Percentiles rank a stretch among this genome's conserved stretches.
phyloP scores from a whole-genome alignment of 2,113 vertebrate genomes.

The Sander lucioperca region DNA sequence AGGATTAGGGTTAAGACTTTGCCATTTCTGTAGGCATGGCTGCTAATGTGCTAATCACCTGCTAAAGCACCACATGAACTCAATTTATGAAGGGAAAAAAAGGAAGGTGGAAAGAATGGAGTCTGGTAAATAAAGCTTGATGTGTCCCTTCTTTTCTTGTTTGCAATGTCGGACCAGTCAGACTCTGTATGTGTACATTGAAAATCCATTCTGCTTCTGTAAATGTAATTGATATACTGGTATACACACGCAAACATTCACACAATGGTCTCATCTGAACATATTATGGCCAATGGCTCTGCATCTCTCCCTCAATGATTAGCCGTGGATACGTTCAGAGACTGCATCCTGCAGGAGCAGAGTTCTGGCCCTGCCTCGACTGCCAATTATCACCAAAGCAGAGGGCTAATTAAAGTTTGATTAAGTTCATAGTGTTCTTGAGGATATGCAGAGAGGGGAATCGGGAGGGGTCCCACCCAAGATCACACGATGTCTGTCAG shows the following conservation, averaged over 20 bases:
- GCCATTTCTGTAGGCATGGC: not conserved
- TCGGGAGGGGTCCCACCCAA: conserved; percentile 62
- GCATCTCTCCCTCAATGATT: conserved; percentile 46
- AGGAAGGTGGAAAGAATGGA: not conserved
- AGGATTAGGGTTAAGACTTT: not conserved
- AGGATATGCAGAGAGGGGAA: conserved; percentile 75
- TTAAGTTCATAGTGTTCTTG: conserved; percentile 79
- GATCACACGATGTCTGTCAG: conserved; percentile 80
- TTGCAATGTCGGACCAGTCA: not conserved
- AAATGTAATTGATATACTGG: not conserved
- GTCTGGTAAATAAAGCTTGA: not conserved
- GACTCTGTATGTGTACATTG: not conserved
- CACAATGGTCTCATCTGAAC: not conserved
- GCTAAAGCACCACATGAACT: not conserved
- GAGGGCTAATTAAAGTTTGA: conserved; percentile 86
- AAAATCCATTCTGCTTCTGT: not conserved
- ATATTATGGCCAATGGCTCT: conserved; percentile 34
- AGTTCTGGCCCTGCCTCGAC: conserved; percentile 64
- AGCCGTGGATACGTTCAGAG: conserved; percentile 54
- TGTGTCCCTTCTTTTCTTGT: not conserved
- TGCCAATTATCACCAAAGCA: conserved; percentile 83
- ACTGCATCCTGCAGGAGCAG: conserved; percentile 52
- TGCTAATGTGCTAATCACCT: not conserved
- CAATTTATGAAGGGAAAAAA: not conserved
- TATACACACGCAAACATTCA: conserved; percentile 1